phyloP scores from a whole-genome alignment of 2,797 vertebrate species.

The Typhlichthys subterraneus region DNA sequence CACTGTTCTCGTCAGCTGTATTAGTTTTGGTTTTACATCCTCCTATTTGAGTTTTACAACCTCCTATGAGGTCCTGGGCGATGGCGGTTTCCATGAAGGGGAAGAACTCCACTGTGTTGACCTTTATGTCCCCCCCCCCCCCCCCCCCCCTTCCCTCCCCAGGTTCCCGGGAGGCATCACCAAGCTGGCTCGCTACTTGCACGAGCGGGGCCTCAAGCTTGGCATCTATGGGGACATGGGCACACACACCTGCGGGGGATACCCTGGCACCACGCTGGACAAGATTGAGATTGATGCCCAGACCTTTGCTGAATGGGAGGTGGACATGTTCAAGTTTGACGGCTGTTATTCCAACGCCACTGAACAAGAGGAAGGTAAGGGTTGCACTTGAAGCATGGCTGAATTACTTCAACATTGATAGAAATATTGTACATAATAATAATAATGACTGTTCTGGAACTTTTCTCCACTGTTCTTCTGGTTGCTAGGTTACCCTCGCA shows the following conservation, averaged over 20 bases:
- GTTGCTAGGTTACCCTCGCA: constrained; percentile 87
- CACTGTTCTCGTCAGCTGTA: too few relatives aligned
- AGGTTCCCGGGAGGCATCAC: constrained; percentile 88
- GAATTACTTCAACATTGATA: background rate
- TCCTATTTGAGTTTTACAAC: too few relatives aligned
- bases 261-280: constrained; percentile 87
- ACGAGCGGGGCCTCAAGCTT: constrained; percentile 88
- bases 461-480: background rate
- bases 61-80: too few relatives aligned
- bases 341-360: constrained; percentile 85
- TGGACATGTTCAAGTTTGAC: constrained; percentile 94
- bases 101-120: too few relatives aligned
- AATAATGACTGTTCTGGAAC: background rate
- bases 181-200: constrained; percentile 86
- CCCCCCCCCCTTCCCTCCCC: constrained; percentile 2
- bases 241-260: constrained; percentile 84
- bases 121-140: background rate
- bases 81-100: too few relatives aligned
- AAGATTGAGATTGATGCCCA: constrained; percentile 81
- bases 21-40: too few relatives aligned
- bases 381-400: background rate
- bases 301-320: constrained; percentile 89
- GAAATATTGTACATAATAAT: background rate
- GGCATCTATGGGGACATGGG: constrained; percentile 93
- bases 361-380: constrained; percentile 73